Percentiles rank a stretch among this genome's conserved stretches.
Conservation (phyloP, 2,113 vertebrate genomes). For the Zapus hudsonius region DNA sequence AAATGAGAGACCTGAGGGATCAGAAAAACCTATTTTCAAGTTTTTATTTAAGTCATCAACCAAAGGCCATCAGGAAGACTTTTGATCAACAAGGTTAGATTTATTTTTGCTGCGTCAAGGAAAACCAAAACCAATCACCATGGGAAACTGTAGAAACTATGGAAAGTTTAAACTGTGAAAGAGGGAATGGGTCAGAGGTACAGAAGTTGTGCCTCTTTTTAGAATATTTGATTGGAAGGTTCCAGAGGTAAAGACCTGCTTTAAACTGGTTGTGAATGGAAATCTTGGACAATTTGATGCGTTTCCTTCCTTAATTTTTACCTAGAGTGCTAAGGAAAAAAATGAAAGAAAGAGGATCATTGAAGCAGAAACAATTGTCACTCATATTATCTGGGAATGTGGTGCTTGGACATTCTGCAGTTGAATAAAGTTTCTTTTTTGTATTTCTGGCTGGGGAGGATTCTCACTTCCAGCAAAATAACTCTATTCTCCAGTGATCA, state of each 20-base stretch:
- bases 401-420: background rate
- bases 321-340: background rate
- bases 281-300: background rate
- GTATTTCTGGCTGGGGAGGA: background rate
- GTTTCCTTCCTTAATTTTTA: background rate
- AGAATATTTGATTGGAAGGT: background rate
- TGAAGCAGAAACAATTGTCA: background rate
- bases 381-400: background rate
- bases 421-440: background rate
- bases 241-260: background rate
- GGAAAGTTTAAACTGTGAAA: too few species aligned
- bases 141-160: background rate
- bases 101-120: background rate
- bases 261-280: background rate
- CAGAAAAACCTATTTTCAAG: background rate
- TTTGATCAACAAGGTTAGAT: background rate
- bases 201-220: background rate
- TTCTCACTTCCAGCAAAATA: background rate
- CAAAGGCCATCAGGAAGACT: background rate
- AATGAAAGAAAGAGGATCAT: background rate
- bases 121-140: background rate
- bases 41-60: background rate
- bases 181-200: fast-evolving
- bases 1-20: background rate
- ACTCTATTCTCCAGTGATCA: background rate